Evolutionary conservation across 2,888 invertebrate genomes (phyloP), one percentile per base, ranked within the genome.

Genomic region (Catonia carolina): DNA sequence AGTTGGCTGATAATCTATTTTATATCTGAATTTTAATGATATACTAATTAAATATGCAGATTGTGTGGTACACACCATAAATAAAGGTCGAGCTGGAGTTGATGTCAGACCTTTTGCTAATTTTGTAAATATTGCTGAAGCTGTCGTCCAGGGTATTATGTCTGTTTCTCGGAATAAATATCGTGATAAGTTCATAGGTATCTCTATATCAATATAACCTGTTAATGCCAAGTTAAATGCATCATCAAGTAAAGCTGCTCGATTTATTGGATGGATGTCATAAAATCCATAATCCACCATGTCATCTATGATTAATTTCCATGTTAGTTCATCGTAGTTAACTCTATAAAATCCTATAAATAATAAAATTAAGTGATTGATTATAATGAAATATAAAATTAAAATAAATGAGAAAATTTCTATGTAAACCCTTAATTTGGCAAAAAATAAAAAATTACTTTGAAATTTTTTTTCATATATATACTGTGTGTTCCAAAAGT

Each of bases 171-270:
- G 78, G 1, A 73, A 69, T 53, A 86, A 76, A 66, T 84, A 86
- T 8, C 77, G 76, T 6, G 83, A 79, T 18, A 87, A 67, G 2
- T 80, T 78, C 14, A 88, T 74, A 0, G 85, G 81, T 4, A 78
- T 72, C 45, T 73, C 74, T 68, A 85, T 84, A 65, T 79, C 71
- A 0, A 84, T 69, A 37, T 75, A 71, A 0, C 77, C 78, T 0
- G 77, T 75, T 66, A 82, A 77, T 12, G 84, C 84, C 7, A 83
- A 69, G 67, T 82, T 81, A 69, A 83, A 80, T 1, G 84, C 80
- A 67, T 89, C 89, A 67, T 87, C 85, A 7, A 89, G 76, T 0
- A 89, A 72, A 67, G 88, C 86, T 0, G 84, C 84, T 53, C 84
- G 77, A 31, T 82, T 81, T 2, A 81, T 73, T 0, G 80, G 74